Evolutionary conservation across 2,888 invertebrate species (phyloP), one percentile per base, ranked within the genome.

Genomic region (Synergus itoensis): DNA sequence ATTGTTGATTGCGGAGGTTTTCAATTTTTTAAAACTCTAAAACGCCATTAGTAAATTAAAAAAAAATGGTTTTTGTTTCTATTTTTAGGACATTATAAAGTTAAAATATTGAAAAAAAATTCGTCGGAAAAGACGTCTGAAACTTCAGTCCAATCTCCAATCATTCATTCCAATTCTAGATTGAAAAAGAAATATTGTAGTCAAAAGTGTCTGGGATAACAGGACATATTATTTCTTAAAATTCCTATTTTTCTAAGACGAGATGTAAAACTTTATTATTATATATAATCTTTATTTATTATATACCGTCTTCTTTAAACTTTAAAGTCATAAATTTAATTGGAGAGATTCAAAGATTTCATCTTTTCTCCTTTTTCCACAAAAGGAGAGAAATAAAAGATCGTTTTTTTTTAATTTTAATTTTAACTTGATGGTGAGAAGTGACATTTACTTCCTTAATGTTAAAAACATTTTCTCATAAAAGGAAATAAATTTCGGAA

Each of bases 401-500:
- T 9, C 21, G 14, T 45, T 18, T 1, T 1, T 1, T 18, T 45
- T 12, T 45, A 18, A 21, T 18, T 8, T 5, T 45, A 3, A 41
- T 53, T 73, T 36, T 40, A 36, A 9, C 28, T 16, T 69, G 28
- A 21, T 45, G 67, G 28, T 36, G 48, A 36, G n/a, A 53, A 28
- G n/a, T 36, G 4, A n/a, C 14, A 48, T 48, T 48, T 69, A 69
- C 69, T 69, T 69, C n/a, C 48, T 36, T 28, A 48, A 36, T 53
- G 36, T 73, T 73, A 11, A 36, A 48, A 53, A 73, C 36, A 48
- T 73, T 53, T 73, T 53, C 12, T 40, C 18, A 53, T 53, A 53
- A 53, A 53, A 53, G 53, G 16, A 53, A 53, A 53, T 53, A 73
- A 53, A 73, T 73, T 53, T 73, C 53, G 21, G 45, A 36, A 73